These are phyloP conservation scores for Cliona cf. orientalis DNA, from an alignment of 37 sponge, comb jelly and placozoan genomes.

Conservation along the genomic window DNA sequence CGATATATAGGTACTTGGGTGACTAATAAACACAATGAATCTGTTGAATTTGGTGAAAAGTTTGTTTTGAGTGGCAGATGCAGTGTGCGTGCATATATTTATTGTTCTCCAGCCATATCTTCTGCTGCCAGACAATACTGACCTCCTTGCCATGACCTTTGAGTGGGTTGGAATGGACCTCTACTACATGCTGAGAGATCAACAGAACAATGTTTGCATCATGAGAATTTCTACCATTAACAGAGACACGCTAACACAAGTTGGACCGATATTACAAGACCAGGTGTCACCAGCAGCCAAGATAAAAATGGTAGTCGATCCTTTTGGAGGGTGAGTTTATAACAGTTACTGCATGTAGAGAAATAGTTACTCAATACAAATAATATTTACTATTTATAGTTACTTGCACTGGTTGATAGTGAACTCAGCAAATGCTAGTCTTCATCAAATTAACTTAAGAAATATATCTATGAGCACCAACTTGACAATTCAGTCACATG, in stretches of 20 bases:
- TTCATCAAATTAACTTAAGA: not conserved
- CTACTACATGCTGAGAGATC: not conserved
- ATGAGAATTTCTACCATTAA: not conserved
- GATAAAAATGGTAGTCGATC: conserved; percentile 24
- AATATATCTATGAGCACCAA: not conserved
- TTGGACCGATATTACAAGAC: conserved; percentile 9
- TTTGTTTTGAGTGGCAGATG: no score
- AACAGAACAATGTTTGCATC: not conserved
- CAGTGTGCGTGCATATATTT: no score
- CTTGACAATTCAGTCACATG: not conserved
- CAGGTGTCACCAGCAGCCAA: not conserved
- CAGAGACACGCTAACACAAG: not conserved
- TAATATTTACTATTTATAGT: conserved; percentile 3
- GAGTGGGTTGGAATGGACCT: conserved; percentile 39
- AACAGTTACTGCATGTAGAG: not conserved
- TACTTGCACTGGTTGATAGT: conserved; percentile 33
- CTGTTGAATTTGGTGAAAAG: no score
- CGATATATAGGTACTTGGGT: not conserved
- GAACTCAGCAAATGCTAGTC: not conserved
- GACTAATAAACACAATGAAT: no score
- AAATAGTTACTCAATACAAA: no score
- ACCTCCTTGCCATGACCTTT: conserved; percentile 25
- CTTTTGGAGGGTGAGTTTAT: conserved; percentile 39
- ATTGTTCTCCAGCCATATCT: conserved; percentile 3
- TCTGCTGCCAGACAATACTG: not conserved